phyloP scores from a whole-genome alignment of 2,113 vertebrate genomes.

The Drymodes brunneopygia region DNA sequence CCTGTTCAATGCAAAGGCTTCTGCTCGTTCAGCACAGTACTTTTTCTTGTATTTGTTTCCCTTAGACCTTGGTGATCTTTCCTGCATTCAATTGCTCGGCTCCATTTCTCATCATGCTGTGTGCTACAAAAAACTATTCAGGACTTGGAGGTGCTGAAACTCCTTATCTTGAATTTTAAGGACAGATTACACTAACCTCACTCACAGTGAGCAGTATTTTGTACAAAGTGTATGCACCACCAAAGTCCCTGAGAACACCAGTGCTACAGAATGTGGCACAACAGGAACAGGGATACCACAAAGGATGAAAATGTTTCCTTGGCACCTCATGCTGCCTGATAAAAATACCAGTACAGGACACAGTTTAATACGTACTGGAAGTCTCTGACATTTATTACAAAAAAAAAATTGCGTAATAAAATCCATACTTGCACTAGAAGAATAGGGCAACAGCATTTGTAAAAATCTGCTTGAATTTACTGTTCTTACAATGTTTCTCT shows the following conservation, averaged over 20 bases:
- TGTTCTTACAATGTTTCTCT: not conserved
- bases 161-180: not conserved
- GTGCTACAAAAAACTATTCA: not conserved
- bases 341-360: not conserved
- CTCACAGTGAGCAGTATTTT: not conserved
- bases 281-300: not conserved
- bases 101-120: not conserved
- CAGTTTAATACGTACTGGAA: not conserved
- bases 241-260: not conserved
- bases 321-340: not conserved
- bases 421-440: not conserved
- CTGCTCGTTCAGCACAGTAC: slow-evolving; percentile 1
- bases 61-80: slow-evolving; percentile 33
- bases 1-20: not conserved
- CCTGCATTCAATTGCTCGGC: not conserved
- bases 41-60: slow-evolving; percentile 23
- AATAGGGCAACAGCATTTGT: not conserved
- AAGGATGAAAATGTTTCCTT: not conserved
- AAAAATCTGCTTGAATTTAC: not conserved
- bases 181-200: not conserved
- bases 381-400: not conserved
- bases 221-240: not conserved
- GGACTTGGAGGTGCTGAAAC: not conserved
- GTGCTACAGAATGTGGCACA: not conserved
- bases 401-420: not conserved